Percentiles rank a stretch among this genome's conserved stretches.
Evolutionary conservation across 2,797 vertebrate genomes (phyloP).

Genomic region (Eutrigla gurnardus): DNA sequence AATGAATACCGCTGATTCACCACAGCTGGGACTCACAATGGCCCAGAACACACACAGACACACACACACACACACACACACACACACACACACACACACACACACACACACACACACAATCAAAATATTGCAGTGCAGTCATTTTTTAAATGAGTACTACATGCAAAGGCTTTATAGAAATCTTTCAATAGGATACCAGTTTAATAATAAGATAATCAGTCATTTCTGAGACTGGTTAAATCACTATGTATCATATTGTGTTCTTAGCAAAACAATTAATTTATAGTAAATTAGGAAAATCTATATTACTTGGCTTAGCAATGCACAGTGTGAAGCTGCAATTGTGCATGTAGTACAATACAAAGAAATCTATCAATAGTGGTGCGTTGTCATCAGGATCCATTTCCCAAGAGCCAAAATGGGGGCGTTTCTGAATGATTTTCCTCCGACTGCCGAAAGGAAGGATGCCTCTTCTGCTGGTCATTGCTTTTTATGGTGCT

Average conservation of each 20-base stretch:
- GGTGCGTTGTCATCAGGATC: not conserved
- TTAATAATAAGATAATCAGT: not conserved
- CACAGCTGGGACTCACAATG: not conserved
- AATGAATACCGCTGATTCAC: not conserved
- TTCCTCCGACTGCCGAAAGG: slow-evolving; percentile 33
- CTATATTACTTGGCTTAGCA: not conserved
- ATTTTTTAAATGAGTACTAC: not conserved
- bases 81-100: not conserved
- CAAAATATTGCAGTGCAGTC: not conserved
- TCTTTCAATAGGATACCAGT: not conserved
- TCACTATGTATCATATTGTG: not conserved
- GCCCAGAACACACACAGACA: slow-evolving; percentile 3
- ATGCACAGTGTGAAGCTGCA: not conserved
- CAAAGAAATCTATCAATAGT: not conserved
- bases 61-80: slow-evolving; percentile 1
- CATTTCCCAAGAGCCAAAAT: not conserved
- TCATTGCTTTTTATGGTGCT: slow-evolving; percentile 76
- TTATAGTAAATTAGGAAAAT: not conserved
- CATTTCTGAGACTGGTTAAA: not conserved
- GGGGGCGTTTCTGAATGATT: not conserved
- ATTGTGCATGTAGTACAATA: not conserved
- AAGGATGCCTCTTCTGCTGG: slow-evolving; percentile 25
- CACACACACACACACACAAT: not conserved
- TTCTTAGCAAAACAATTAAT: not conserved
- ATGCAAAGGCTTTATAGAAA: not conserved